Conservation (phyloP, 2,888 invertebrate genomes). For the Prosopocoilus inquinatus region DNA sequence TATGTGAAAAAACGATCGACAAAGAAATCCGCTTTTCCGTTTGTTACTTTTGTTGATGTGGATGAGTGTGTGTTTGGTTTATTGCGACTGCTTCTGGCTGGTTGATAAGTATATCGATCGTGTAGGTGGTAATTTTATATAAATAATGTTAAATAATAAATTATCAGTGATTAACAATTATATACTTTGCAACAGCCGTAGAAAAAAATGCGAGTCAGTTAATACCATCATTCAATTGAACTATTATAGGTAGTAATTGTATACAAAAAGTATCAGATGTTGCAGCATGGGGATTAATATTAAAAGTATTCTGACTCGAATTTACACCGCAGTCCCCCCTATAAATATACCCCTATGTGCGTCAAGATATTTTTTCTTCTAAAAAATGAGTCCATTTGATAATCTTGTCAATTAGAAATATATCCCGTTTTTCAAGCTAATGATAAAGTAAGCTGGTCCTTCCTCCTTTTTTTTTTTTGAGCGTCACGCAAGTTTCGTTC, state of each 20-base stretch:
- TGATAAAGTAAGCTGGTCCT: too few species aligned
- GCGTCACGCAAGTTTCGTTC: not conserved
- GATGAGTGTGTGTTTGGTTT: constrained; percentile 21
- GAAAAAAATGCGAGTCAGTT: constrained; percentile 44
- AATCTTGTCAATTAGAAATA: constrained; percentile 25
- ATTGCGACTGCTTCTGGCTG: constrained; percentile 35
- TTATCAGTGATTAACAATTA: constrained; percentile 23
- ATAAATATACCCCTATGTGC: constrained; percentile 49
- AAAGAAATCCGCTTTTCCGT: too few species aligned
- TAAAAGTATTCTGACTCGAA: constrained; percentile 37
- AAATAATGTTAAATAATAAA: constrained; percentile 14
- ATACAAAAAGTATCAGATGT: not conserved
- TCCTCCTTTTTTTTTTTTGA: too few species aligned
- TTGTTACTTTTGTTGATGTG: too few species aligned
- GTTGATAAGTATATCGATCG: constrained; percentile 39
- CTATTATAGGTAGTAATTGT: not conserved
- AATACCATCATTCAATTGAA: constrained; percentile 36
- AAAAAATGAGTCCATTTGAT: constrained; percentile 36
- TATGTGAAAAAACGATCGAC: too few species aligned
- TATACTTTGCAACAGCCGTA: constrained; percentile 51
- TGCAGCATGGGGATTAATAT: too few species aligned
- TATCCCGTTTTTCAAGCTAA: not conserved
- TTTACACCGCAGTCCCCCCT: constrained; percentile 45
- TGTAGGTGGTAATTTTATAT: constrained; percentile 23
- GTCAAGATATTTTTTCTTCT: constrained; percentile 45